Conservation (phyloP, 2,113 vertebrate species). For the Sapayoa aenigma region DNA sequence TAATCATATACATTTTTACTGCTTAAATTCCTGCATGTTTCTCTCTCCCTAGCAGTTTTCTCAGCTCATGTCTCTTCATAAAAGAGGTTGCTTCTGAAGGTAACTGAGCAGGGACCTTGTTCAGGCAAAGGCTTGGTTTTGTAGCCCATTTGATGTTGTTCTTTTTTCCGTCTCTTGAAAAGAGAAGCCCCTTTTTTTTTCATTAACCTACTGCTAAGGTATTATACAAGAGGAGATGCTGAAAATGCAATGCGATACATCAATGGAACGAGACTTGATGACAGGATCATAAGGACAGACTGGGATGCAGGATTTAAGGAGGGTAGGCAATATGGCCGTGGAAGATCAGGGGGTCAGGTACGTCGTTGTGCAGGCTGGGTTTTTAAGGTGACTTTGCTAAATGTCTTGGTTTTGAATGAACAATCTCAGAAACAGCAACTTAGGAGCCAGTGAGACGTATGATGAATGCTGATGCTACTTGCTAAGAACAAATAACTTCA, state of each 20-base stretch:
- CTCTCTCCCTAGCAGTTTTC: neutral
- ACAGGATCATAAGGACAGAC: constrained; percentile 88
- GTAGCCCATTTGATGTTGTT: neutral
- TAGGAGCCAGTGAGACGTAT: neutral
- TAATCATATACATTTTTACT: neutral
- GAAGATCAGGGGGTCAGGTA: constrained; percentile 89
- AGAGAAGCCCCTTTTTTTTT: neutral
- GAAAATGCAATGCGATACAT: constrained; percentile 87
- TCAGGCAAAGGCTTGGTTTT: neutral
- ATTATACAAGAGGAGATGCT: constrained; percentile 79
- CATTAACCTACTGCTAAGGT: constrained; percentile 64
- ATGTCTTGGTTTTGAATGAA: neutral
- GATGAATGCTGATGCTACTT: neutral
- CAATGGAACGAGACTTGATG: constrained; percentile 85
- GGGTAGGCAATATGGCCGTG: constrained; percentile 85
- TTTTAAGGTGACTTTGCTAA: neutral
- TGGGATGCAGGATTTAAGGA: constrained; percentile 90
- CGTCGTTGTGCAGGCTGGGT: neutral
- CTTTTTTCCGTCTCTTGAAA: neutral
- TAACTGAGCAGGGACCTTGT: neutral
- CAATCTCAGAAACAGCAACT: neutral
- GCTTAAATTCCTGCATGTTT: neutral
- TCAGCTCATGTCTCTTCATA: neutral
- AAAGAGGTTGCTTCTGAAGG: neutral
- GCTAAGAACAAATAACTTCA: neutral